phyloP scores from a whole-genome alignment of 2,888 invertebrate species.

The Hypselothyrea guttata region DNA sequence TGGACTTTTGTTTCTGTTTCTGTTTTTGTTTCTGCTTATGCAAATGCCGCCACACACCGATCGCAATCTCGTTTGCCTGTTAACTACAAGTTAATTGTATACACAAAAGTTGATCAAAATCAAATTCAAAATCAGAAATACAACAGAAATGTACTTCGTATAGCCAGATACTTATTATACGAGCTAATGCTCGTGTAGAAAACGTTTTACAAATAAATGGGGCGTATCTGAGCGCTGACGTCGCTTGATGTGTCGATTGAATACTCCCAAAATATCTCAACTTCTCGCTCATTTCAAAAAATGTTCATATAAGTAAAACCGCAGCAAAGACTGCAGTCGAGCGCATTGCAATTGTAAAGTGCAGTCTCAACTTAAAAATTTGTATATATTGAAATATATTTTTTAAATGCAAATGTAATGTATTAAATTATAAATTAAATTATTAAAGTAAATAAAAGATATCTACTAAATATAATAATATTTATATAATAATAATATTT shows the following conservation, averaged over 20 bases:
- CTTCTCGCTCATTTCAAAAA: too few relatives aligned
- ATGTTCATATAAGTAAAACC: slow-evolving; percentile 2
- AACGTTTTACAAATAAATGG: slow-evolving; percentile 14
- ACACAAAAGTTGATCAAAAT: slow-evolving; percentile 38
- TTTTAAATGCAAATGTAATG: too few relatives aligned
- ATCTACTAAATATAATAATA: too few relatives aligned
- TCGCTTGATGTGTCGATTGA: background rate
- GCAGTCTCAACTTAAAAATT: too few relatives aligned
- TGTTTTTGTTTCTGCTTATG: slow-evolving; percentile 45
- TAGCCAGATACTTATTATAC: background rate
- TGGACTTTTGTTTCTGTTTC: slow-evolving; percentile 33
- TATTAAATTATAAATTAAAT: too few relatives aligned
- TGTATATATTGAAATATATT: too few relatives aligned
- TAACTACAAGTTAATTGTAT: slow-evolving; percentile 44
- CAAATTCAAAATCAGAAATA: slow-evolving; percentile 7
- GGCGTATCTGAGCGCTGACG: slow-evolving; percentile 24
- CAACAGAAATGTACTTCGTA: background rate
- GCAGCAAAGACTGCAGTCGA: too few relatives aligned
- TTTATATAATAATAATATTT: too few relatives aligned
- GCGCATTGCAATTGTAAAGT: too few relatives aligned
- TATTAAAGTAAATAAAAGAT: too few relatives aligned
- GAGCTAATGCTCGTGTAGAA: slow-evolving; percentile 10
- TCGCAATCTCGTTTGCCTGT: slow-evolving; percentile 59
- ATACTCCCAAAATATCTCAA: too few relatives aligned
- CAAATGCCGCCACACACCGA: slow-evolving; percentile 31